These are phyloP conservation scores for Trichogramma dendrolimi DNA, from an alignment of 2,888 invertebrate species.

Conservation along the genomic window DNA sequence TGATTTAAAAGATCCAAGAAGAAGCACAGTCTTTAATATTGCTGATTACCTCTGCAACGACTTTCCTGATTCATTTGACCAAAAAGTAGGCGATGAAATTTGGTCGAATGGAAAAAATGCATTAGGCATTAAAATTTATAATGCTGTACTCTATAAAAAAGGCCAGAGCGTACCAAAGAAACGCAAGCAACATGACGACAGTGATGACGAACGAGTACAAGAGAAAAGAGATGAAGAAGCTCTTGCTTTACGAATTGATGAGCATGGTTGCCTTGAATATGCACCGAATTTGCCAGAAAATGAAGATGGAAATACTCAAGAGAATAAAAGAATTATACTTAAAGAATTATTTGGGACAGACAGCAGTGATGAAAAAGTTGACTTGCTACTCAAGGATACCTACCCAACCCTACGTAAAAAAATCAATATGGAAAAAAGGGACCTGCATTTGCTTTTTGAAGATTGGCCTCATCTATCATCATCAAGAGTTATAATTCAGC, in stretches of 20 bases:
- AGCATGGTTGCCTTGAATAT: constrained; percentile 26
- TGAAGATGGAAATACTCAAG: constrained; percentile 16
- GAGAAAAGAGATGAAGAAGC: constrained; percentile 1
- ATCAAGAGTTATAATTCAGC: constrained; percentile 14
- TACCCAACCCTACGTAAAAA: constrained; percentile 15
- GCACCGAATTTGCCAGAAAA: constrained; percentile 8
- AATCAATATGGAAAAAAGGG: constrained; percentile 10
- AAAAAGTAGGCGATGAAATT: background rate
- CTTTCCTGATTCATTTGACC: too few species aligned
- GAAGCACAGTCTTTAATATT: too few species aligned
- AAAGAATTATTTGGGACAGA: background rate
- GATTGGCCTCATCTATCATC: constrained; percentile 25
- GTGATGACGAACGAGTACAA: constrained; percentile 16
- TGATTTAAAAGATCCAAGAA: too few species aligned
- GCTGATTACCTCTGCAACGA: too few species aligned
- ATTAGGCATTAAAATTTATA: constrained; percentile 13
- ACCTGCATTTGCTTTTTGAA: background rate
- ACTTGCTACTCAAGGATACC: constrained; percentile 14
- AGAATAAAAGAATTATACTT: constrained; percentile 7
- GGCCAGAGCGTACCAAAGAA: background rate
- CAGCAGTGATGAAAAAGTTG: background rate
- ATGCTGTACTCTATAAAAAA: constrained; percentile 16
- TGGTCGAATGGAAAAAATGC: constrained; percentile 14
- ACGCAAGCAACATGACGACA: constrained; percentile 2
- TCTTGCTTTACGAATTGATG: constrained; percentile 7